These are phyloP conservation scores for Drosophila limbata DNA, from an alignment of 2,888 invertebrate genomes.

Conservation along the genomic window DNA sequence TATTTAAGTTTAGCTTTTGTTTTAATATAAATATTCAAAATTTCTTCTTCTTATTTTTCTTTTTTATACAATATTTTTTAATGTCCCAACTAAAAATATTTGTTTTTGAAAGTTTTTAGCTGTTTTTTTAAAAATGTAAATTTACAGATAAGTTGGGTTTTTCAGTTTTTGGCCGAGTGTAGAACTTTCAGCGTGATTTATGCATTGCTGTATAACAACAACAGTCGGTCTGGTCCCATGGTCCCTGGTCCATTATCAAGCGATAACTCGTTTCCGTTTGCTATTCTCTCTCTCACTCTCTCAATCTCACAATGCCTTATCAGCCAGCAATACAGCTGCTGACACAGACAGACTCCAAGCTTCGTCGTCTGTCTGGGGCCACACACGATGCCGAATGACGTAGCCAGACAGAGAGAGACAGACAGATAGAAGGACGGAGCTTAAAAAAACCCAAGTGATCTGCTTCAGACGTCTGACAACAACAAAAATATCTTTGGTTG, in stretches of 20 bases:
- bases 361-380: slow-evolving; percentile 28
- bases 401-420: slow-evolving; percentile 24
- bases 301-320: slow-evolving; percentile 7
- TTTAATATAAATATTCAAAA: too few relatives aligned
- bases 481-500: slow-evolving; percentile 5
- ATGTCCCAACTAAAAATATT: too few relatives aligned
- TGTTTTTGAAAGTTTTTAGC: too few relatives aligned
- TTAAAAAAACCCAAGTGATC: slow-evolving; percentile 3
- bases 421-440: neutral
- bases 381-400: slow-evolving; percentile 56
- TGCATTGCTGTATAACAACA: slow-evolving; percentile 9
- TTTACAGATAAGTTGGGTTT: too few relatives aligned
- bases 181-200: slow-evolving; percentile 14
- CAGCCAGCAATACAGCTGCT: slow-evolving; percentile 44
- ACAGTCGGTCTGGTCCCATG: slow-evolving; percentile 16
- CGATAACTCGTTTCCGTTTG: slow-evolving; percentile 65
- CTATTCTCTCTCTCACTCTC: slow-evolving; percentile 4
- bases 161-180: neutral
- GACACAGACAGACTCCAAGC: slow-evolving; percentile 4
- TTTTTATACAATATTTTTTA: too few relatives aligned
- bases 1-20: too few relatives aligned
- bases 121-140: too few relatives aligned
- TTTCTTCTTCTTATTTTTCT: too few relatives aligned
- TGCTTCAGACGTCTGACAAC: slow-evolving; percentile 26
- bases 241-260: slow-evolving; percentile 59